These are phyloP conservation scores for Uloborus plumipes DNA, from an alignment of 2,888 invertebrate species.

Conservation along the genomic window DNA sequence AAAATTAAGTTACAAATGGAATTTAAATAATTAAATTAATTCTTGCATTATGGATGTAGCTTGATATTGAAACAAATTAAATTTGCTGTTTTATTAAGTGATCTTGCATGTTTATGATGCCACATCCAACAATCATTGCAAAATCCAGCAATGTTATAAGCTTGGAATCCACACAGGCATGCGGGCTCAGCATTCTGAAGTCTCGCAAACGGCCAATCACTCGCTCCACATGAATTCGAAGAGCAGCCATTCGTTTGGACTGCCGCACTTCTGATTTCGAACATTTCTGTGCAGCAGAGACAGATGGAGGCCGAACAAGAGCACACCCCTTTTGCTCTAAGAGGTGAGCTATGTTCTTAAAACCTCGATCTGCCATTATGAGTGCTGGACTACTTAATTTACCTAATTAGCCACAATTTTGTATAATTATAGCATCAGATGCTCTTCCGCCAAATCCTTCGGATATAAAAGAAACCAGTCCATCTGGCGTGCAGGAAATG, in stretches of 20 bases:
- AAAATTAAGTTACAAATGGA: no score
- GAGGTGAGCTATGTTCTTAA: constrained; percentile 28
- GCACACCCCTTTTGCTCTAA: constrained; percentile 12
- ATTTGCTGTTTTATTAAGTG: neutral
- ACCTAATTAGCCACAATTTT: constrained; percentile 33
- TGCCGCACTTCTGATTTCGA: neutral
- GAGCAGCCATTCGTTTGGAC: constrained; percentile 6
- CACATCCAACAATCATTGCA: neutral
- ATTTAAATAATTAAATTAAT: no score
- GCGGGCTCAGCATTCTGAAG: constrained; percentile 28
- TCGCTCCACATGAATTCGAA: neutral
- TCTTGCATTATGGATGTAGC: no score
- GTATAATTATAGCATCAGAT: constrained; percentile 66
- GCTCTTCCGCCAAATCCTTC: constrained; percentile 69
- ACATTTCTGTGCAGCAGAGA: constrained; percentile 4
- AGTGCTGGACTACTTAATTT: constrained; percentile 63
- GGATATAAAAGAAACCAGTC: constrained; percentile 69
- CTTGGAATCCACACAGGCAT: constrained; percentile 15
- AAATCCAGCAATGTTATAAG: no score
- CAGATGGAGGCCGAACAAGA: constrained; percentile 14
- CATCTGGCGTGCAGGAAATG: constrained; percentile 68
- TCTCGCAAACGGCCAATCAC: constrained; percentile 17
- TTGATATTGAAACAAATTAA: no score
- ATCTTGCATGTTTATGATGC: neutral
- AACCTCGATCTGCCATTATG: constrained; percentile 67